Evolutionary conservation across 1,140 invertebrate genomes (phyloP).

Genomic region (Cataglyphis hispanica): DNA sequence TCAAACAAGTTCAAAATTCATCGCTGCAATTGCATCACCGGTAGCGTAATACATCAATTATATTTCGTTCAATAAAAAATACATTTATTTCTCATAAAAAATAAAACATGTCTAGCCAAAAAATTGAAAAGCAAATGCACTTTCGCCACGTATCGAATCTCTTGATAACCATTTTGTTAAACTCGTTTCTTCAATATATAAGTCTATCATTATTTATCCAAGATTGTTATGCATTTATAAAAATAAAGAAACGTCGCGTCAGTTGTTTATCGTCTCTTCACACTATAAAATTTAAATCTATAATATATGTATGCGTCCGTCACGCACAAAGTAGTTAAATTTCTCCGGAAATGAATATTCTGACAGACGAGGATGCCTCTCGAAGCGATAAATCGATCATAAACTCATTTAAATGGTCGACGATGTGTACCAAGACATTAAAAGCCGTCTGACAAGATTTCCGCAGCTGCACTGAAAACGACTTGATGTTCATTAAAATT

Average conservation of each 20-base stretch:
- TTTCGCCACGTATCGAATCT: neutral
- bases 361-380: constrained; percentile 13
- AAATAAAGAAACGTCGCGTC: constrained; percentile 18
- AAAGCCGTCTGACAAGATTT: constrained; percentile 34
- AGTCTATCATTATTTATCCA: constrained; percentile 34
- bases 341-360: constrained; percentile 23
- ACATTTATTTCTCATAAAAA: neutral
- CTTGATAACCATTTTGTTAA: constrained; percentile 33
- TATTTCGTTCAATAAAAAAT: neutral
- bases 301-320: neutral
- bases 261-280: neutral
- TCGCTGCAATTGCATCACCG: neutral
- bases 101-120: neutral
- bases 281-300: constrained; percentile 4
- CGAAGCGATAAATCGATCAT: constrained; percentile 46
- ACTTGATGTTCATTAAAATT: constrained; percentile 33
- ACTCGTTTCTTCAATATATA: neutral
- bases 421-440: constrained; percentile 39
- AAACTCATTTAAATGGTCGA: constrained; percentile 50
- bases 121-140: constrained; percentile 27
- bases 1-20: neutral
- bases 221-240: constrained; percentile 25
- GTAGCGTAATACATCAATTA: neutral
- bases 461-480: neutral
- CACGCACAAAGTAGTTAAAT: neutral